A percentile compares a stretch with the other conserved stretches of the same genome.
Conservation (phyloP, 2,797 vertebrate genomes). For the Amphiprion clarkii region DNA sequence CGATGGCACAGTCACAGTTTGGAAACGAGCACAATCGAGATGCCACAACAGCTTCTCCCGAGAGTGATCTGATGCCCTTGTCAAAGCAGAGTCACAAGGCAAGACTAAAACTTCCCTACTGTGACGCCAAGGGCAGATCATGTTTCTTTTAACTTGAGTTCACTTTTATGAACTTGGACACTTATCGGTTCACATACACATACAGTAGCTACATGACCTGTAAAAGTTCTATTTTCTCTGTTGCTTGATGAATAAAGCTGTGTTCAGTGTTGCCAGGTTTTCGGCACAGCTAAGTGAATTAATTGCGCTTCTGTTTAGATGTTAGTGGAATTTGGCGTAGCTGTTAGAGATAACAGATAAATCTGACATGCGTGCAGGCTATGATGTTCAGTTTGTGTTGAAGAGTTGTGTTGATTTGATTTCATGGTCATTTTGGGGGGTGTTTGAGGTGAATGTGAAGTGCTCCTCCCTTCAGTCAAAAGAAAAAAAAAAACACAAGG, state of each 20-base stretch:
- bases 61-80: conserved; percentile 58
- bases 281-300: neutral
- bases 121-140: conserved; percentile 41
- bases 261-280: neutral
- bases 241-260: neutral
- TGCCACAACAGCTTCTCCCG: conserved; percentile 45
- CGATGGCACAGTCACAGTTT: conserved; percentile 39
- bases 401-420: neutral
- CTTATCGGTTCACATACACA: conserved; percentile 7
- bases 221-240: neutral
- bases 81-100: conserved; percentile 66
- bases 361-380: neutral
- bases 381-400: neutral
- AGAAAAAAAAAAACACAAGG: neutral
- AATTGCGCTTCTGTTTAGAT: neutral
- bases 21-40: conserved; percentile 39
- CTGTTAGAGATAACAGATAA: conserved; percentile 1
- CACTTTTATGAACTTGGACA: conserved; percentile 11
- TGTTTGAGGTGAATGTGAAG: neutral
- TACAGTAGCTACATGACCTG: neutral
- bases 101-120: conserved; percentile 45
- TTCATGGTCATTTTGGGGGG: neutral
- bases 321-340: neutral
- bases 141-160: conserved; percentile 40
- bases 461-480: neutral